A percentile compares a stretch with the other conserved stretches of the same genome.
Evolutionary conservation across 2,888 invertebrate genomes (phyloP).

Genomic region (Conchocele bisecta): DNA sequence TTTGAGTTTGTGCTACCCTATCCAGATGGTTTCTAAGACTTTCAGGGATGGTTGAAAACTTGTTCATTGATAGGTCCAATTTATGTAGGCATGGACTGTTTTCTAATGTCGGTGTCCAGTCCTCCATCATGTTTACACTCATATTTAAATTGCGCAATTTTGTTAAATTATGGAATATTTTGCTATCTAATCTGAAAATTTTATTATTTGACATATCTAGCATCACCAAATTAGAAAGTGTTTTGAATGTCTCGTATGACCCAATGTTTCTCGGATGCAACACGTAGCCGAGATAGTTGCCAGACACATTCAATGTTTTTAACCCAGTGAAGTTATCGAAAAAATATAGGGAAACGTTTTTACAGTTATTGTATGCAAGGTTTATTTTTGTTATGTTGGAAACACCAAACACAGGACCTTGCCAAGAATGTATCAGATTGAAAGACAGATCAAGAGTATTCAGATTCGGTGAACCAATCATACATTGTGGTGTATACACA

Average conservation of each 20-base stretch:
- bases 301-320: constrained; percentile 17
- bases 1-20: neutral
- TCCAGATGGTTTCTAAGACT: constrained; percentile 9
- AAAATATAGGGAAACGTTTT: neutral
- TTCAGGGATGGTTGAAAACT: constrained; percentile 8
- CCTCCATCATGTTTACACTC: neutral
- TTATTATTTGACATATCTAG: constrained; percentile 32
- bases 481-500: too few species aligned
- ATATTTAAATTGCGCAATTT: constrained; percentile 3
- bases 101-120: neutral
- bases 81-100: neutral
- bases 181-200: constrained; percentile 8
- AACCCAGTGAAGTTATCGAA: constrained; percentile 2
- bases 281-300: constrained; percentile 16
- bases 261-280: constrained; percentile 10
- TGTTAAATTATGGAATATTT: constrained; percentile 20
- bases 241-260: constrained; percentile 1
- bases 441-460: constrained; percentile 32
- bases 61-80: constrained; percentile 28
- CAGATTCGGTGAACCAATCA: too few species aligned
- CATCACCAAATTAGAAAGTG: neutral
- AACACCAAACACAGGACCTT: constrained; percentile 21
- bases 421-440: neutral
- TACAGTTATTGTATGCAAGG: constrained; percentile 13
- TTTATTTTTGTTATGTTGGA: constrained; percentile 10